Percentiles rank a stretch among this genome's conserved stretches.
phyloP scores from a whole-genome alignment of 2,797 vertebrate genomes.

The Gastrophryne carolinensis region DNA sequence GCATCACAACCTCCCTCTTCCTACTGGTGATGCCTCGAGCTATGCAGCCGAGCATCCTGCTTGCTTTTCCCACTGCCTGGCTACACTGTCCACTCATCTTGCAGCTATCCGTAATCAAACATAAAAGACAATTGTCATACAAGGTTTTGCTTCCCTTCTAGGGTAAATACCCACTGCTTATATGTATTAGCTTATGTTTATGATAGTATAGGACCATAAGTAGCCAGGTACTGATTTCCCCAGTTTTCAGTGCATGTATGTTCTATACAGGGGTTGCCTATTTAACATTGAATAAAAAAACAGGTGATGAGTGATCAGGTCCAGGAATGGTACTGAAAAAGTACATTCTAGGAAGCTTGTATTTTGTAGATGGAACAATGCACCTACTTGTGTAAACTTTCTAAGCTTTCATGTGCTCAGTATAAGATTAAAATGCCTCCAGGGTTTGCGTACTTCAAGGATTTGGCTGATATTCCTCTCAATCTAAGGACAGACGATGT shows the following conservation, averaged over 20 bases:
- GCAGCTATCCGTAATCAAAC: too few relatives aligned
- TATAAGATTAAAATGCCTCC: constrained; percentile 58
- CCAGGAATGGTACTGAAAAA: constrained; percentile 56
- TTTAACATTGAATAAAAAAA: constrained; percentile 51
- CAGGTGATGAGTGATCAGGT: constrained; percentile 55
- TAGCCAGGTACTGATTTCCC: neutral
- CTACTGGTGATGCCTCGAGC: too few relatives aligned
- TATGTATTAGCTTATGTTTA: too few relatives aligned
- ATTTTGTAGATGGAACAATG: constrained; percentile 55
- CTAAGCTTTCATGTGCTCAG: constrained; percentile 52
- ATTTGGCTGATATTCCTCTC: constrained; percentile 57
- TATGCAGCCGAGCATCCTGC: too few relatives aligned
- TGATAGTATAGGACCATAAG: too few relatives aligned
- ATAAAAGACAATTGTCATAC: too few relatives aligned
- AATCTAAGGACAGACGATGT: constrained; percentile 61
- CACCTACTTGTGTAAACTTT: constrained; percentile 58
- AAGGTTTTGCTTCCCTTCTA: too few relatives aligned
- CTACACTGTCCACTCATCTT: too few relatives aligned
- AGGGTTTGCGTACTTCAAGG: constrained; percentile 57
- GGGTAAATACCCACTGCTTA: too few relatives aligned
- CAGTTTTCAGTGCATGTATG: neutral
- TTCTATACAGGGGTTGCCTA: constrained; percentile 51
- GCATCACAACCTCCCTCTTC: too few relatives aligned
- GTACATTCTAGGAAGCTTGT: constrained; percentile 56
- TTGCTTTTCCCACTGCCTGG: too few relatives aligned